Conservation (phyloP, 1,140 invertebrate genomes). For the Zaprionus ghesquierei region DNA sequence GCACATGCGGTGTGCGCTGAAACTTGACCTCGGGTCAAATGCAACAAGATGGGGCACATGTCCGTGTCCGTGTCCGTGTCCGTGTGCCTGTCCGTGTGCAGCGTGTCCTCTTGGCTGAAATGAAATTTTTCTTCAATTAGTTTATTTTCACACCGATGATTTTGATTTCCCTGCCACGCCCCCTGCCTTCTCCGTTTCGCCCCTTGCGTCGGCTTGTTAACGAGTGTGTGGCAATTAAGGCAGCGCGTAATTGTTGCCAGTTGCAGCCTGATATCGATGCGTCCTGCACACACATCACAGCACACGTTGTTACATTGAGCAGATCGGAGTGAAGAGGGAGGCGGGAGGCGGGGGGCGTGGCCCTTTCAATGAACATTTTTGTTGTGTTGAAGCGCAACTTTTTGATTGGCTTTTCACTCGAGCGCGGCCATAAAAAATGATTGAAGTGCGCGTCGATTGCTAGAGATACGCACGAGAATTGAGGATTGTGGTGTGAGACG, state of each 20-base stretch:
- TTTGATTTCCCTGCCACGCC: conserved; percentile 56
- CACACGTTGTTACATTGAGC: conserved; percentile 15
- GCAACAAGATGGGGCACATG: conserved; percentile 67
- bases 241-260: conserved; percentile 76
- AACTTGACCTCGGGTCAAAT: conserved; percentile 75
- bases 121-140: conserved; percentile 81
- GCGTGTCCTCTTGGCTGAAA: conserved; percentile 41
- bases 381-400: conserved; percentile 65
- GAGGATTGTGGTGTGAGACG: no score
- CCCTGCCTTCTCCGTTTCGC: not conserved
- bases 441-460: conserved; percentile 62
- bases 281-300: conserved; percentile 21
- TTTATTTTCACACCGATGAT: conserved; percentile 81
- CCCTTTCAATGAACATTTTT: conserved; percentile 61
- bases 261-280: conserved; percentile 64
- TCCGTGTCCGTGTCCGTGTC: conserved; percentile 16
- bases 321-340: not conserved
- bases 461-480: conserved; percentile 21
- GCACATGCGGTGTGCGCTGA: conserved; percentile 43
- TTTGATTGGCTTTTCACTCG: conserved; percentile 69
- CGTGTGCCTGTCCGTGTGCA: conserved; percentile 10
- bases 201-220: conserved; percentile 45
- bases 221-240: conserved; percentile 72
- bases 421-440: conserved; percentile 53
- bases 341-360: not conserved